phyloP scores from a whole-genome alignment of 2,113 vertebrate genomes.

The Rhea pennata region DNA sequence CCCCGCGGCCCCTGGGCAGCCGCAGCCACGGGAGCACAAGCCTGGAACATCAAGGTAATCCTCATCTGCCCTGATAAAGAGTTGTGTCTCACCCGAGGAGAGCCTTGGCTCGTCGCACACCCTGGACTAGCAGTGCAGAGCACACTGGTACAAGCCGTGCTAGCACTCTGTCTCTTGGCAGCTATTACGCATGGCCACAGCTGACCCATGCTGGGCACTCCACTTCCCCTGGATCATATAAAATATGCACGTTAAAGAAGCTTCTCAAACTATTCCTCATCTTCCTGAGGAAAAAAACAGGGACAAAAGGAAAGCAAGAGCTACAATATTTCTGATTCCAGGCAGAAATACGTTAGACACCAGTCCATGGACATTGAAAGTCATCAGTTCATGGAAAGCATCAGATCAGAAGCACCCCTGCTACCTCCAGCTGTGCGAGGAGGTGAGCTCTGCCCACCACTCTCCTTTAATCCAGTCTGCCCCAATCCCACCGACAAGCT shows the following conservation, averaged over 20 bases:
- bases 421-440: accelerated
- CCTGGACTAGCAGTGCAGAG: accelerated
- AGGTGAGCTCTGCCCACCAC: background rate
- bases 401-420: background rate
- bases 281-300: accelerated
- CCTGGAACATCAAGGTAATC: background rate
- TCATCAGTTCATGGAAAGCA: background rate
- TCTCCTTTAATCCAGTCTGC: background rate
- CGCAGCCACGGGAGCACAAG: accelerated
- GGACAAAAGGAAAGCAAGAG: background rate
- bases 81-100: background rate
- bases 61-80: background rate
- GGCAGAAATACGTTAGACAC: background rate
- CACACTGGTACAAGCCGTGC: background rate
- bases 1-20: background rate
- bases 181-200: background rate
- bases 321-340: background rate
- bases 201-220: background rate
- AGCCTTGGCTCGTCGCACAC: background rate
- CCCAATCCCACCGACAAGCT: background rate
- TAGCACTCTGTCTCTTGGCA: background rate
- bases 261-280: background rate
- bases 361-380: background rate
- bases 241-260: background rate
- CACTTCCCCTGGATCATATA: background rate